Conservation (phyloP, 2,797 vertebrate genomes). For the Alauda arvensis region DNA sequence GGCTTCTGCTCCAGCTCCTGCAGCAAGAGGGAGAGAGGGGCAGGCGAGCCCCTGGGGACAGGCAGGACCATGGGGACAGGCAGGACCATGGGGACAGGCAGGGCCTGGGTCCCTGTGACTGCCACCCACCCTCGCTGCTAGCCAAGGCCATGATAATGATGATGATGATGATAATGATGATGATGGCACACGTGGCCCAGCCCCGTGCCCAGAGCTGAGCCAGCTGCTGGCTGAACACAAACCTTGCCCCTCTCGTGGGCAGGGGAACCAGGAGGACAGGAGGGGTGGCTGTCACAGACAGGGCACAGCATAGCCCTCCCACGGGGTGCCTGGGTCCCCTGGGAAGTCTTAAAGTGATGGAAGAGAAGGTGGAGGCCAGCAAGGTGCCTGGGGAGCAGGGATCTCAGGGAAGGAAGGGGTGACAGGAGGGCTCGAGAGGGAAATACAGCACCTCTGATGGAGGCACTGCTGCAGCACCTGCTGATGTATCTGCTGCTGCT, state of each 20-base stretch:
- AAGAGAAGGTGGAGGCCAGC: rapidly evolving
- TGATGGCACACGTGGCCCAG: not conserved
- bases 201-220: not conserved
- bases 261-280: rapidly evolving
- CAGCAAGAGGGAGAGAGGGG: not conserved
- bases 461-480: not conserved
- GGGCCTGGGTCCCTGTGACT: rapidly evolving
- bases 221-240: not conserved
- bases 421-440: not conserved
- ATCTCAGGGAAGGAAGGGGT: not conserved
- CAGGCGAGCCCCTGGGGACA: rapidly evolving
- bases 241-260: rapidly evolving
- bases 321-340: rapidly evolving
- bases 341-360: rapidly evolving
- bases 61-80: not conserved
- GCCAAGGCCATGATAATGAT: not conserved
- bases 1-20: not conserved
- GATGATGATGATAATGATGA: not conserved
- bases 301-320: not conserved
- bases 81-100: not conserved
- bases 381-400: not conserved
- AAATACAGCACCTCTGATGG: not conserved
- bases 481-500: not conserved
- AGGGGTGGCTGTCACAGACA: not conserved
- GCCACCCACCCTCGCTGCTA: rapidly evolving